Base-by-base conservation (phyloP, 1,140 invertebrate genomes). In the Campodea augens region DNA sequence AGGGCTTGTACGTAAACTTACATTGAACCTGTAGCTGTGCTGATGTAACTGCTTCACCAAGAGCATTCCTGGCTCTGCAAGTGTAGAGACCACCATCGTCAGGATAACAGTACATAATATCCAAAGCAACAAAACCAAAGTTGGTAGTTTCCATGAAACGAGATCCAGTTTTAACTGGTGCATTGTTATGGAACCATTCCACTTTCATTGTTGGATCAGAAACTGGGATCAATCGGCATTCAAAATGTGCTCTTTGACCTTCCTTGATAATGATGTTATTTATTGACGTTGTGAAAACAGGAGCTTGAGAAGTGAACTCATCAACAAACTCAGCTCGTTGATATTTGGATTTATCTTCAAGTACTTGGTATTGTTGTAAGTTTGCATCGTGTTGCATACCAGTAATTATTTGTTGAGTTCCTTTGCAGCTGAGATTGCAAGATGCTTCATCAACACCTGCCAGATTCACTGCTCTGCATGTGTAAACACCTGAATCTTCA, bases 161-260 rank as follows among this genome's bases (percentile, higher is more conserved):
- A 0, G 84, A 87, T 7, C 84, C 83, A 45, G 81, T 83, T 61
- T 89, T 89, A 0, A 91, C 65, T 1, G 85, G 81, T 49, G 75
- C 68, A 55, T 86, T 89, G 59, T 97, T 91, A 50, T 91, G 87
- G 66, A 87, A 95, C 95, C 95, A 99, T 67, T 96, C 87, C 0
- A 98, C 89, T 61, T 85, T 88, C 81, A 98, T 85, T 0, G 85
- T 86, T 1, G 86, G 74, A 68, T 98, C 93, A 29, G 90, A 93
- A 19, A 96, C 84, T 5, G 95, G 95, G 53, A 95, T 89, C 10
- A 98, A 63, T 25, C 90, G 77, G 55, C 85, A 91, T 63, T 97
- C 93, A 57, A 97, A 97, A 57, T 97, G 91, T 22, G 89, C 89
- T 40, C 88, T 67, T 59, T 98, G 87, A 18, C 88, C 88, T 70